Conservation (phyloP, 2,113 vertebrate species). For the Phoenicopterus ruber region DNA sequence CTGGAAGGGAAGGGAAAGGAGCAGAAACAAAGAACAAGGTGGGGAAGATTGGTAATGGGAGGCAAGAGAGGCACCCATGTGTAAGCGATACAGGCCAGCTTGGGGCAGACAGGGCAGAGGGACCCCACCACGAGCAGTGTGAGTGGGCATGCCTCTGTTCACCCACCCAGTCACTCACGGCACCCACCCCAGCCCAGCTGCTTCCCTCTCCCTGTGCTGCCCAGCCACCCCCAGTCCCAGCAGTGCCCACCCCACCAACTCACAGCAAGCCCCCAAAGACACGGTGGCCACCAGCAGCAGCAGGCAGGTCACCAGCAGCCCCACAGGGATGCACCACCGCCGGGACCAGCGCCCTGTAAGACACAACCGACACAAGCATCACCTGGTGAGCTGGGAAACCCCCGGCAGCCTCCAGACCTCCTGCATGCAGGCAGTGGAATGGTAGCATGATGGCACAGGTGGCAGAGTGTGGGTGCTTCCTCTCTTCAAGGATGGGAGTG, state of each 20-base stretch:
- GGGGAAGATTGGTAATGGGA: neutral
- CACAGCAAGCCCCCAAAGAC: constrained; percentile 11
- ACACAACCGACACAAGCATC: neutral
- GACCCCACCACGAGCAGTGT: neutral
- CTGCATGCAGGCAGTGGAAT: neutral
- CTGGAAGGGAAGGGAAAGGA: neutral
- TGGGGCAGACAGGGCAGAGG: neutral
- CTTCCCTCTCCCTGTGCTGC: neutral
- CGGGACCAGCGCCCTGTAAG: neutral
- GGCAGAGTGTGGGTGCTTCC: fast-evolving
- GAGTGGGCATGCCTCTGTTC: neutral
- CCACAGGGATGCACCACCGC: neutral
- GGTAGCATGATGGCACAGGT: neutral
- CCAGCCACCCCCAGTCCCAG: neutral
- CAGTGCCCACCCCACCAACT: neutral
- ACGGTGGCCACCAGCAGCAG: neutral
- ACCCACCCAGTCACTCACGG: fast-evolving
- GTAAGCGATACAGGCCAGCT: fast-evolving
- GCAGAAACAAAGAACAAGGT: fast-evolving
- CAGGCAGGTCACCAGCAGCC: neutral
- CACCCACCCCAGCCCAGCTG: neutral
- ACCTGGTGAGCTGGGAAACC: neutral
- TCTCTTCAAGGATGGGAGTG: neutral
- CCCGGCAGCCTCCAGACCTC: neutral
- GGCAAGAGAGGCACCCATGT: fast-evolving